phyloP scores from a whole-genome alignment of 64 coral and sea anemone genomes.

The Dendronephthya gigantea region DNA sequence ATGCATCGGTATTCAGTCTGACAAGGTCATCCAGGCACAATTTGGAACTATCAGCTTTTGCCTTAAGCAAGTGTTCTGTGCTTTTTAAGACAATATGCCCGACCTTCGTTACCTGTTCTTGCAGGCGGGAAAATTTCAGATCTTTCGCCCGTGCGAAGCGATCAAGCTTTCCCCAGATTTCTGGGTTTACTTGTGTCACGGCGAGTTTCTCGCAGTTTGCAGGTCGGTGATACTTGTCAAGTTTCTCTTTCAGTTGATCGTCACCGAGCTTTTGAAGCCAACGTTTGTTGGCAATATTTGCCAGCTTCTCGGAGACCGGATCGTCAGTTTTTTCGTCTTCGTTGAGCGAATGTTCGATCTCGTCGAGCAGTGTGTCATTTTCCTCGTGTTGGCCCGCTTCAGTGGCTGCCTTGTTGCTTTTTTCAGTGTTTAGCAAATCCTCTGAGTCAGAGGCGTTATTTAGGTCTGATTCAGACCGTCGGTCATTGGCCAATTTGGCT shows the following conservation, averaged over 20 bases:
- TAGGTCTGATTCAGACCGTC: not conserved
- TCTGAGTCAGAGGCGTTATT: not conserved
- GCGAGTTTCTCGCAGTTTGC: slow-evolving; percentile 6
- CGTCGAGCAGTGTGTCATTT: not conserved
- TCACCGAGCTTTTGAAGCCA: slow-evolving; percentile 15
- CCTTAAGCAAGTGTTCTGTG: not conserved
- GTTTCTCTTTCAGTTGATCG: slow-evolving; percentile 20
- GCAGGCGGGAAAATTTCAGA: not conserved
- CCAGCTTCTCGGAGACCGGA: slow-evolving; percentile 20
- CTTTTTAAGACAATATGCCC: not conserved
- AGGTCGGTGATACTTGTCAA: slow-evolving; percentile 1
- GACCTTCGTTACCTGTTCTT: not conserved
- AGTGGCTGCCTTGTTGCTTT: not conserved
- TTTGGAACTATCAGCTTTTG: not conserved
- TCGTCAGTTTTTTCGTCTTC: slow-evolving; percentile 11
- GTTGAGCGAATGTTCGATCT: slow-evolving; percentile 18
- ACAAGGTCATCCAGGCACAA: not conserved
- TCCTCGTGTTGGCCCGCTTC: not conserved
- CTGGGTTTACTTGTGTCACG: not conserved
- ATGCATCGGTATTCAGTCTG: not conserved
- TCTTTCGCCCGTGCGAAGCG: not conserved
- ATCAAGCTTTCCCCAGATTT: not conserved
- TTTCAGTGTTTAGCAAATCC: not conserved
- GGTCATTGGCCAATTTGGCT: not conserved
- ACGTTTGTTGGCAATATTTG: slow-evolving; percentile 25